Base-by-base conservation (phyloP, 2,113 vertebrate species). In the Psettodes erumei region DNA sequence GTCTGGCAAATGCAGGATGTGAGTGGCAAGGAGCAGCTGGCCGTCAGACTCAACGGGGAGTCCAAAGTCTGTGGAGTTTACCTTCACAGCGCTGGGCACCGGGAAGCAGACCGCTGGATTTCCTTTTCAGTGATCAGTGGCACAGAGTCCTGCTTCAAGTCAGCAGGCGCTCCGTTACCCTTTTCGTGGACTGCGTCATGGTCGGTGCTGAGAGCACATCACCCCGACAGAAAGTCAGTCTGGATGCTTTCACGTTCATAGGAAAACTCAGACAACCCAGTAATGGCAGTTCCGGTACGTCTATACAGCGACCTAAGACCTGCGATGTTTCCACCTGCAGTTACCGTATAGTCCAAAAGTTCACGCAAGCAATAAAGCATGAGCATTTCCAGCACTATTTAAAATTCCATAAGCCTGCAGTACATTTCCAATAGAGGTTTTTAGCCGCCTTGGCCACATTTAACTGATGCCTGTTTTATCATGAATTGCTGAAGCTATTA, bases 1-100 rank as follows among this genome's bases (percentile, higher is more conserved):
- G 92, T 98, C 68, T 98, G 96, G 96, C 95, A 96, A 90, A 95
- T 96, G 75, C 95, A 95, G 73, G 93, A 96, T 76, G 90, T 92
- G 51, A 93, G 91, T 51, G 95, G 95, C 56, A 93, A 93, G 10
- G 95, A 95, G 73, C 95, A 96, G 93, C 92, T 97, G 56, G 93
- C 95, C 9, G 87, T 98, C 77, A 90, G 94, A 86, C 92, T 98
- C 58, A 96, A 96, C 1, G 95, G 96, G 11, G 93, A 93, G 82
- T 86, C 93, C 18, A 91, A n/a, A 93, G 84, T 95, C 94, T 1
- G 77, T 97, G 86, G 94, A 95, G 55, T 96, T 97, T 73, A 94
- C 93, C 15, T 96, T 96, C 67, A 94, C 93, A 40, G 92, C 90
- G 47, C 67, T 58, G 6, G 94, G 96, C 42, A 89, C 93, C 61